Percentiles rank a stretch among this genome's conserved stretches.
These are phyloP conservation scores for Sinocyclocheilus rhinocerous DNA, from an alignment of 2,113 vertebrate genomes.

Conservation along the genomic window DNA sequence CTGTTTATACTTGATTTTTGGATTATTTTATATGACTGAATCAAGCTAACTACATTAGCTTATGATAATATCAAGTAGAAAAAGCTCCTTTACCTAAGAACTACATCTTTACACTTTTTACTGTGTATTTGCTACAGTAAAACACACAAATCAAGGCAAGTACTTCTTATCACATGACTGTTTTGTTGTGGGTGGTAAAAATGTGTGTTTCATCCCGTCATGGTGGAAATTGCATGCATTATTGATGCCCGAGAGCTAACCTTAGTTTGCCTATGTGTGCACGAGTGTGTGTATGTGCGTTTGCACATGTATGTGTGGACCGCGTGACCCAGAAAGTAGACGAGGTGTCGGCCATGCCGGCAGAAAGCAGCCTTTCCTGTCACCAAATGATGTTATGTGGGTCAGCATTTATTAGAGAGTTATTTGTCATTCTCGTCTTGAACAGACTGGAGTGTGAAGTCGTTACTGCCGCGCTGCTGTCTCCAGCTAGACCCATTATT, in stretches of 20 bases:
- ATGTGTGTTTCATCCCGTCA: background rate
- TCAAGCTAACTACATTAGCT: background rate
- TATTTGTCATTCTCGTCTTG: conserved; percentile 64
- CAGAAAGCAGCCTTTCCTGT: conserved; percentile 58
- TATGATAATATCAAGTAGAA: background rate
- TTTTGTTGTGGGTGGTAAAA: background rate
- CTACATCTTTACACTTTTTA: background rate
- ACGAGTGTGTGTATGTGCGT: background rate
- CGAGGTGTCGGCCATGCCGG: conserved; percentile 57
- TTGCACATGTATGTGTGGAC: conserved; percentile 37
- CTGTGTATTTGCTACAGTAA: background rate
- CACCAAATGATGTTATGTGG: conserved; percentile 66
- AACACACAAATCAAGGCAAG: background rate
- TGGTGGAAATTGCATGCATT: conserved; percentile 18
- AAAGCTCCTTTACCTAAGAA: background rate
- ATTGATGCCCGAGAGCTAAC: conserved; percentile 31
- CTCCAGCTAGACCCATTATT: conserved; percentile 54
- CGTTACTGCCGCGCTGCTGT: conserved; percentile 44
- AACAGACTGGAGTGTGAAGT: conserved; percentile 52
- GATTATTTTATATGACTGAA: no score
- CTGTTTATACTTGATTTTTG: no score
- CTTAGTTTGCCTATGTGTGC: conserved; percentile 2
- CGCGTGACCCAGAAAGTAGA: conserved; percentile 66
- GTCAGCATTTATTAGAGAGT: conserved; percentile 68
- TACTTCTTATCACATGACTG: background rate